Base-by-base conservation (phyloP, 2,888 invertebrate species). In the Dyspetes luteomarginatus region DNA sequence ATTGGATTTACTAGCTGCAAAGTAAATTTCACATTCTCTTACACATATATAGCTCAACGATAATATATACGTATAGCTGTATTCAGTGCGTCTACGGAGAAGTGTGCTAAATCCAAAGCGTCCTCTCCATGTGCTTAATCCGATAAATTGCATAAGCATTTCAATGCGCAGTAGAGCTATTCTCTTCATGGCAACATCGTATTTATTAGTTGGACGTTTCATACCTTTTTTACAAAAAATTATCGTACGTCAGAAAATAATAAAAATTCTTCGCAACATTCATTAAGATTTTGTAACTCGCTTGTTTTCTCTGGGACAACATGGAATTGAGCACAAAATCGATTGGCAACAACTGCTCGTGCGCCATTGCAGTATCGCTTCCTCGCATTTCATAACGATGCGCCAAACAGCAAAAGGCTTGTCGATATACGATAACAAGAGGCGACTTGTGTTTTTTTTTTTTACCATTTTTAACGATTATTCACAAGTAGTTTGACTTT, bases 101-200 rank as follows among this genome's bases (percentile, higher is more conserved):
- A 24, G 28, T 19, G 28, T 30, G 69, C 28, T 30, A 45, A 45
- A 26, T 43, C 45, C 19, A 17, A 41, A 41, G 56, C 22, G 30
- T 58, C 5, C 9, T 60, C 24, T 60, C n/a, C 30, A 19, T n/a
- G 26, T n/a, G 36, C 26, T 56, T 19, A 50, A 67, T 41, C 43
- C 24, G 60, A 78, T 73, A 73, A 30, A 72, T 65, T 60, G 22
- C 36, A 28, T 52, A 62, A 73, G 43, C 72, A 17, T 43, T 67
- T 73, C 58, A n/a, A 30, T 7, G 60, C 26, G 2, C 43, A n/a
- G 7, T 17, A 24, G n/a, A 28, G 17, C 43, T 48, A 30, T 4
- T 45, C 36, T 58, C 9, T 19, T 17, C 15, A 2, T 36, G 2
- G 17, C 17, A 58, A 56, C 24, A 26, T 26, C 4, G 12, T n/a